Percentiles rank a stretch among this genome's conserved stretches.
These are phyloP conservation scores for Dryococelus australis DNA, from an alignment of 2,888 invertebrate species.

Conservation along the genomic window DNA sequence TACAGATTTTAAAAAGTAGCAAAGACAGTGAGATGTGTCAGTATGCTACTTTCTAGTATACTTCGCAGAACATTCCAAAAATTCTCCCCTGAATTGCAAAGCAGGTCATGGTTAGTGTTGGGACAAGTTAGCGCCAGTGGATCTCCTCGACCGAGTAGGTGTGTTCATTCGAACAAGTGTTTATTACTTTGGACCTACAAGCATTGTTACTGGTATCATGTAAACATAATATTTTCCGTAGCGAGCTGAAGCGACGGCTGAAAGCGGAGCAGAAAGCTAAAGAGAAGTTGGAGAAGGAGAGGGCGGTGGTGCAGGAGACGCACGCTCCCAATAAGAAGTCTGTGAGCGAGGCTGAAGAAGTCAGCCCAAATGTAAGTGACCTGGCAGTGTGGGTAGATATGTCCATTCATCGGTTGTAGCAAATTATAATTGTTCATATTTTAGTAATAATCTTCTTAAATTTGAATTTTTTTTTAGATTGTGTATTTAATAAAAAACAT, in stretches of 20 bases:
- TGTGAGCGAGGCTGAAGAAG: slow-evolving; percentile 74
- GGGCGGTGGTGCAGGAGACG: slow-evolving; percentile 40
- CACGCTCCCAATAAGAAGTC: slow-evolving; percentile 52
- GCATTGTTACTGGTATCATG: neutral
- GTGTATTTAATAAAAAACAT: too few species aligned
- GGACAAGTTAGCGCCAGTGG: neutral
- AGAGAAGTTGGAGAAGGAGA: slow-evolving; percentile 81
- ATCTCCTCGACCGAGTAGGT: slow-evolving; percentile 20
- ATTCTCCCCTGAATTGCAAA: neutral
- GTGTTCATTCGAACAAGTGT: slow-evolving; percentile 19
- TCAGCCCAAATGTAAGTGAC: slow-evolving; percentile 81
- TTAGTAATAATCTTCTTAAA: too few species aligned
- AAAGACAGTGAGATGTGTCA: slow-evolving; percentile 9
- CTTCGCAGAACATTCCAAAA: slow-evolving; percentile 17
- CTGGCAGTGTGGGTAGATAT: neutral
- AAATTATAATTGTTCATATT: too few species aligned
- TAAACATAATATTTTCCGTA: slow-evolving; percentile 59
- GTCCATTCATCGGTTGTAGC: too few species aligned
- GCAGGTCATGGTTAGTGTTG: neutral
- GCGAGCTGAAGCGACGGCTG: slow-evolving; percentile 90
- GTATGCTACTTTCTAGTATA: neutral
- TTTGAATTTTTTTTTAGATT: too few species aligned
- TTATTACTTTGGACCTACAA: neutral
- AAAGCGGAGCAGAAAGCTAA: slow-evolving; percentile 94
- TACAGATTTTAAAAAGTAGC: slow-evolving; percentile 32